Evolutionary conservation across 2,888 invertebrate species (phyloP).

Genomic region (Conus canariensis): DNA sequence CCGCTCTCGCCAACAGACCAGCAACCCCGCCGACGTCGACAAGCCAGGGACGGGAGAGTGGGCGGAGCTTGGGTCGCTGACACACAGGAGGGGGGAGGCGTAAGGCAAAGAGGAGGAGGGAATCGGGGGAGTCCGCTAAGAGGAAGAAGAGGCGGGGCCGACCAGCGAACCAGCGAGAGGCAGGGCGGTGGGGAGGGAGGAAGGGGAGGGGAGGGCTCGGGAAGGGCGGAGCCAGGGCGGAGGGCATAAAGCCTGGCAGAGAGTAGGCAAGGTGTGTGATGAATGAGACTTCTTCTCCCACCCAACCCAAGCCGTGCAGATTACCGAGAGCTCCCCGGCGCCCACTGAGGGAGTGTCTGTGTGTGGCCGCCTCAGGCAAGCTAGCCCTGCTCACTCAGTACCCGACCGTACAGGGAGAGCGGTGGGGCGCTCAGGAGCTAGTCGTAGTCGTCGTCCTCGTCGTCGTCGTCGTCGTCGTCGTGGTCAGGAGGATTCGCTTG

Average conservation of each 20-base stretch:
- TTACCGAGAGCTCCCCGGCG: not conserved
- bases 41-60: not conserved
- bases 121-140: not conserved
- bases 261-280: slow-evolving; percentile 32
- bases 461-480: too few species aligned
- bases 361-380: slow-evolving; percentile 23
- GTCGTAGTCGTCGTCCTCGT: too few species aligned
- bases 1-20: too few species aligned
- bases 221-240: not conserved
- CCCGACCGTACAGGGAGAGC: too few species aligned
- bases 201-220: not conserved
- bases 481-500: too few species aligned
- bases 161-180: not conserved
- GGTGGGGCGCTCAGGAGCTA: too few species aligned
- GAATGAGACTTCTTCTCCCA: slow-evolving; percentile 25
- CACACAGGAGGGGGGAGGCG: not conserved
- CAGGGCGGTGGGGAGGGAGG: not conserved
- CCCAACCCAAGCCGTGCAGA: not conserved
- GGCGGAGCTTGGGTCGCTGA: not conserved
- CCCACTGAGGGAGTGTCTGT: not conserved
- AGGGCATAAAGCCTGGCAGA: slow-evolving; percentile 19
- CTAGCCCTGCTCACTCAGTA: not conserved
- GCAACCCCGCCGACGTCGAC: not conserved
- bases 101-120: not conserved
- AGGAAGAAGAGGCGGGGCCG: not conserved